phyloP scores from a whole-genome alignment of 2,113 vertebrate species.

The Lepidothrix coronata region DNA sequence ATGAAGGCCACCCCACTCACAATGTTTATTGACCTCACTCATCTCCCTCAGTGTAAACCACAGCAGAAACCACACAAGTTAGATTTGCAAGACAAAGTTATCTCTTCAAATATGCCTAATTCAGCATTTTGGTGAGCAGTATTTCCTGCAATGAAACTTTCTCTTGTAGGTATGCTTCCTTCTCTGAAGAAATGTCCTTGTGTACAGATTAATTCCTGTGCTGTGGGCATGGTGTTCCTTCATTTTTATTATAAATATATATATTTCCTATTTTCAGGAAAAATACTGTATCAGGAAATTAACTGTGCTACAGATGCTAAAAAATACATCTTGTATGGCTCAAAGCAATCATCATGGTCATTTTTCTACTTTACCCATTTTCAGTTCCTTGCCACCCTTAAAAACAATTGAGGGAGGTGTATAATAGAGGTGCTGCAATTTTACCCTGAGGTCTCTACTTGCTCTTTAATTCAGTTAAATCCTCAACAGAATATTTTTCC shows the following conservation, averaged over 20 bases:
- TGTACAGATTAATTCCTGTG: neutral
- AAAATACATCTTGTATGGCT: neutral
- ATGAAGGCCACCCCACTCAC: neutral
- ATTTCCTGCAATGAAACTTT: neutral
- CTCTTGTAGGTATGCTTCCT: neutral
- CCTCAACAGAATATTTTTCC: neutral
- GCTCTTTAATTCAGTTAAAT: neutral
- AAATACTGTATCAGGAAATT: neutral
- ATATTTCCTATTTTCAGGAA: neutral
- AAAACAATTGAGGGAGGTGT: neutral
- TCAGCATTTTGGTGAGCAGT: neutral
- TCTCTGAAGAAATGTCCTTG: neutral
- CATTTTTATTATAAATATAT: neutral
- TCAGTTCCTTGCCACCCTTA: neutral
- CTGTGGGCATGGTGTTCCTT: neutral
- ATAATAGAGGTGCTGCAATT: neutral
- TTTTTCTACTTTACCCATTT: neutral
- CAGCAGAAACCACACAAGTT: neutral
- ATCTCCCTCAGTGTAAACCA: neutral
- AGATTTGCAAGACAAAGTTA: neutral
- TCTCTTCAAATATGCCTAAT: neutral
- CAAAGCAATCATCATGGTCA: neutral
- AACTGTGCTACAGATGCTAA: neutral
- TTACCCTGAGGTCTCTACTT: neutral
- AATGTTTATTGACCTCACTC: neutral